These are phyloP conservation scores for Aurelia aurita DNA, from an alignment of 30 jellyfish, hydroid and myxozoan genomes.

Conservation along the genomic window DNA sequence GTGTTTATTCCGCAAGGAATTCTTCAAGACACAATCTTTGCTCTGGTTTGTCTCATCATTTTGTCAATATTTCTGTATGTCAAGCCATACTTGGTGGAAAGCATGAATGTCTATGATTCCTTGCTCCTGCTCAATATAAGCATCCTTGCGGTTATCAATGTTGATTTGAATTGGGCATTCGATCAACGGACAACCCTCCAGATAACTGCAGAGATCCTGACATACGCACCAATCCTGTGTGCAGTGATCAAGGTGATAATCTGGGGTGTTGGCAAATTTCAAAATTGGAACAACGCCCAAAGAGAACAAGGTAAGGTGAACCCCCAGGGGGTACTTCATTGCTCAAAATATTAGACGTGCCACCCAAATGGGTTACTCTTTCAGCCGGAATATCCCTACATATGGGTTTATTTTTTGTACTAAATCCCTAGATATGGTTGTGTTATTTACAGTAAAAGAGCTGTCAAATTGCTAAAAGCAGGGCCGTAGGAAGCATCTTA, in stretches of 20 bases:
- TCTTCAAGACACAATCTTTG: slow-evolving; percentile 66
- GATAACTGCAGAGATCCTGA: slow-evolving; percentile 32
- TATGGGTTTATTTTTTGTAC: no score
- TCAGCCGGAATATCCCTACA: no score
- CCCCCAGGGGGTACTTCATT: no score
- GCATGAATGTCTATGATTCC: slow-evolving; percentile 68
- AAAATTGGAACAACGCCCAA: slow-evolving; percentile 1
- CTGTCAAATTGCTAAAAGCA: no score
- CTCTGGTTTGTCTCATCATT: slow-evolving; percentile 44
- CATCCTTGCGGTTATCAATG: slow-evolving; percentile 43
- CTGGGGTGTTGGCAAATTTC: slow-evolving; percentile 22
- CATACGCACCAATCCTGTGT: slow-evolving; percentile 60
- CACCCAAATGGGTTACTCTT: no score
- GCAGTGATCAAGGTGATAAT: slow-evolving; percentile 28
- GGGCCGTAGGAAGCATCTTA: no score
- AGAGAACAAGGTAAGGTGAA: not conserved
- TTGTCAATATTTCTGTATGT: slow-evolving; percentile 50
- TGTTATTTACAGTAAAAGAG: no score
- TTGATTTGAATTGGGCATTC: slow-evolving; percentile 32
- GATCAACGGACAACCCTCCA: slow-evolving; percentile 28
- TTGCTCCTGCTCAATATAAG: slow-evolving; percentile 54
- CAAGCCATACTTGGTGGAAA: slow-evolving; percentile 66
- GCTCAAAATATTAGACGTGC: no score
- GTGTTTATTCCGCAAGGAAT: slow-evolving; percentile 47
- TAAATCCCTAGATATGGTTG: no score